Evolutionary conservation across 2,113 vertebrate genomes (phyloP).

Genomic region (Oxygymnocypris stewartii): DNA sequence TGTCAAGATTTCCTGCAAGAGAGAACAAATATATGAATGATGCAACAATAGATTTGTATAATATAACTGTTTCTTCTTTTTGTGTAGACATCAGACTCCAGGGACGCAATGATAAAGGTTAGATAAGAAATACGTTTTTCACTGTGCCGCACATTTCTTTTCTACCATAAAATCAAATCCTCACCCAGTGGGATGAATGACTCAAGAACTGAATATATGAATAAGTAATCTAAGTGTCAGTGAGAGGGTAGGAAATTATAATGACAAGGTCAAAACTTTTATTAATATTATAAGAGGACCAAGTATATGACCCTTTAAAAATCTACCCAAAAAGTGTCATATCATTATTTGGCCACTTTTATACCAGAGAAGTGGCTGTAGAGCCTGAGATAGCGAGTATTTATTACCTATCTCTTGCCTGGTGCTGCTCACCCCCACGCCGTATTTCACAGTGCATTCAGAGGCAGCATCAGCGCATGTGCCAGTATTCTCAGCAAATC

Average conservation of each 20-base stretch:
- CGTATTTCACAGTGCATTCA: conserved; percentile 79
- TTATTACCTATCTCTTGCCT: conserved; percentile 90
- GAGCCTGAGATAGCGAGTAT: not conserved
- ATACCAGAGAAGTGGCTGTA: not conserved
- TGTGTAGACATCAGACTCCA: not conserved
- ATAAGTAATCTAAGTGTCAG: not conserved
- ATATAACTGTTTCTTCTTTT: not conserved
- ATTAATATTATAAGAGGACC: not conserved
- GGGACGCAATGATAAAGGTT: not conserved
- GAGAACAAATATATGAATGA: conserved; percentile 40
- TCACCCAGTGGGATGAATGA: not conserved
- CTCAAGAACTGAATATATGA: not conserved
- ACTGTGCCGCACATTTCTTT: not conserved
- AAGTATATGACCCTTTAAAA: not conserved
- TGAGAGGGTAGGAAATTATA: not conserved
- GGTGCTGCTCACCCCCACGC: conserved; percentile 87
- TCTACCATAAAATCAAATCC: not conserved
- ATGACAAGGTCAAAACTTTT: not conserved
- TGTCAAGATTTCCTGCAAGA: conserved; percentile 87
- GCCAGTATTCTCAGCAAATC: conserved; percentile 88
- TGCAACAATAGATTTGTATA: not conserved
- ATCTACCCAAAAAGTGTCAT: not conserved
- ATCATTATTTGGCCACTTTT: conserved; percentile 2
- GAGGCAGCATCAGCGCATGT: conserved; percentile 82
- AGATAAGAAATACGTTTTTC: not conserved